Conservation (phyloP, 2,888 invertebrate genomes). For the Machimus atricapillus region DNA sequence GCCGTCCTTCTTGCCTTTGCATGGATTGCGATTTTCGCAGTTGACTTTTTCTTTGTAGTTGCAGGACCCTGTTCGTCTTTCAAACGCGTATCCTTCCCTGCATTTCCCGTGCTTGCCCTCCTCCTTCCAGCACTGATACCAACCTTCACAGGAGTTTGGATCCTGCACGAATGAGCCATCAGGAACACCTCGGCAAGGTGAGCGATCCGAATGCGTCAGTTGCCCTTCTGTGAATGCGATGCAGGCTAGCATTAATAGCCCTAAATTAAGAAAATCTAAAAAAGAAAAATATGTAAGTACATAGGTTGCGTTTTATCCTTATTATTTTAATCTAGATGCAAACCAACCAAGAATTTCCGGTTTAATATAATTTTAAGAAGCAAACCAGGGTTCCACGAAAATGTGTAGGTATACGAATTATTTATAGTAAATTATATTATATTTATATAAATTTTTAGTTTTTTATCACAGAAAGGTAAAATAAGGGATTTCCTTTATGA, state of each 20-base stretch:
- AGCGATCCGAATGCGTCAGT: not conserved
- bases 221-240: not conserved
- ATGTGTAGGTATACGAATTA: too few relatives aligned
- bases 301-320: not conserved
- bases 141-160: conserved; percentile 8
- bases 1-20: not conserved
- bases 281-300: not conserved
- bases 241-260: not conserved
- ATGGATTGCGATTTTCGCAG: not conserved
- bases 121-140: conserved; percentile 4
- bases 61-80: not conserved
- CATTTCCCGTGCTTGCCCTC: not conserved
- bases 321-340: not conserved
- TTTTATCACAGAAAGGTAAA: too few relatives aligned
- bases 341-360: not conserved
- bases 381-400: too few relatives aligned
- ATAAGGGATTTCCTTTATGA: too few relatives aligned
- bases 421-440: too few relatives aligned
- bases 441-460: too few relatives aligned
- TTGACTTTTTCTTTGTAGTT: conserved; percentile 13
- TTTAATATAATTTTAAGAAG: too few relatives aligned
- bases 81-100: not conserved
- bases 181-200: conserved; percentile 16
- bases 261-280: not conserved
- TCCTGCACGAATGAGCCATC: conserved; percentile 11